These are phyloP conservation scores for Leptinotarsa lineolata DNA, from an alignment of 1,140 invertebrate species.

Conservation along the genomic window DNA sequence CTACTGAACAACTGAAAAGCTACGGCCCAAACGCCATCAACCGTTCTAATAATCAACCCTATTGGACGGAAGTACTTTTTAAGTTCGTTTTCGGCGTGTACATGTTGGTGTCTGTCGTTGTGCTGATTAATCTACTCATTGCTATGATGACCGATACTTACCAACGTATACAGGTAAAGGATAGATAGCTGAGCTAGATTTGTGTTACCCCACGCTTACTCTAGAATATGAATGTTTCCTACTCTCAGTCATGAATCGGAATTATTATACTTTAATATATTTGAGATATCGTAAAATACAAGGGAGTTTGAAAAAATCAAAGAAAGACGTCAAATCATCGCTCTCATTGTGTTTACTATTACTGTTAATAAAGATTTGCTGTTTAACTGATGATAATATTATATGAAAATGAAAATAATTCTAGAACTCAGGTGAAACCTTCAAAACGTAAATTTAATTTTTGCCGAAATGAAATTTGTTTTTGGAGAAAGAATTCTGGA, in stretches of 20 bases:
- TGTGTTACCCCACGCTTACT: slow-evolving; percentile 14
- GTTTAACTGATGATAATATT: too few relatives aligned
- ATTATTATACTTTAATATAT: not conserved
- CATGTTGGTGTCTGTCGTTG: slow-evolving; percentile 97
- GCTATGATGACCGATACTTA: slow-evolving; percentile 99
- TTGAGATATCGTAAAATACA: too few relatives aligned
- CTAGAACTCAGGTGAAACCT: too few relatives aligned
- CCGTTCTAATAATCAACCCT: slow-evolving; percentile 63
- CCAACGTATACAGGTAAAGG: slow-evolving; percentile 89
- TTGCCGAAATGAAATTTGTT: too few relatives aligned
- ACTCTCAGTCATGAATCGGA: slow-evolving; percentile 13
- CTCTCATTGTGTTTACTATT: too few relatives aligned
- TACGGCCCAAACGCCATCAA: slow-evolving; percentile 55
- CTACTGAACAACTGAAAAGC: slow-evolving; percentile 76
- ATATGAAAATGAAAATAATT: too few relatives aligned
- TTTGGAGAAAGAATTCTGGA: too few relatives aligned
- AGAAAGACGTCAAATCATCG: too few relatives aligned
- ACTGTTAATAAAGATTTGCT: too few relatives aligned
- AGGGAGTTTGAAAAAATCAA: too few relatives aligned
- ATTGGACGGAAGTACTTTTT: slow-evolving; percentile 78
- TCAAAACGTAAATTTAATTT: too few relatives aligned
- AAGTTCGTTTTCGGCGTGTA: slow-evolving; percentile 88
- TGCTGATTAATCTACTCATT: slow-evolving; percentile 98
- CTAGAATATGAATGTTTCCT: slow-evolving; percentile 12
- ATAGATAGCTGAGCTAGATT: slow-evolving; percentile 21